Evolutionary conservation across 2,797 vertebrate species (phyloP), one percentile per base, ranked within the genome.

Genomic region (Pempheris klunzingeri): DNA sequence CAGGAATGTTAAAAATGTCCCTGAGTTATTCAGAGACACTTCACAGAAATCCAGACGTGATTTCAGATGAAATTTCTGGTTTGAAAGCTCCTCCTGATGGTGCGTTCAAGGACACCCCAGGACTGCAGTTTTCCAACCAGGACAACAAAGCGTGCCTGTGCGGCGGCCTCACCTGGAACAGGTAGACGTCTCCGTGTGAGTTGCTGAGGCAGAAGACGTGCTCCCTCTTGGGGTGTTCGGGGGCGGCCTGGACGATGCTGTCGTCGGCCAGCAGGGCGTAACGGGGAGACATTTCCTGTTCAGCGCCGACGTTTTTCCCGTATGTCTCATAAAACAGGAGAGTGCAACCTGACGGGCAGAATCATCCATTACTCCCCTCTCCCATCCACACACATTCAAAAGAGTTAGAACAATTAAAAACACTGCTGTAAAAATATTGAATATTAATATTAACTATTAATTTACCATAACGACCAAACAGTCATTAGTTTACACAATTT

Each of bases 181-280:
- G 91, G 92, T 96, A 96, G 81, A 98, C 97, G 22, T 98, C 97
- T 69, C 97, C 97, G 7, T 96, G 95, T 26, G 96, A 92, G 90
- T 97, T 99, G 94, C 98, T 99, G 55, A 99, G 96, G 76, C 98
- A 99, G 93, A 99, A 98, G 28, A 99, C 96, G 0, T 97, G 94
- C 43, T 99, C 98, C 84, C 96, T 98, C 88, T 95, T 97, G 32
- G 97, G 97, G 57, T 99, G 97, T 71, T 99, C 98, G 0, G 98
- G 98, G 47, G 97, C 93, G 10, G 97, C 94, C 88, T 99, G 97
- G n/a, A 98, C 97, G 10, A 99, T 91, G 88, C 97, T 95, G 92
- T 97, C 97, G 71, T 97, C 96, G 0, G 95, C 96, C 72, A 96
- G 94, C 74, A 99, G 93, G 17, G 96, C 95, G 0, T 95, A 96